Percentiles rank a stretch among this genome's conserved stretches.
phyloP scores from a whole-genome alignment of 2,888 invertebrate genomes.

The Agonopterix arenella region DNA sequence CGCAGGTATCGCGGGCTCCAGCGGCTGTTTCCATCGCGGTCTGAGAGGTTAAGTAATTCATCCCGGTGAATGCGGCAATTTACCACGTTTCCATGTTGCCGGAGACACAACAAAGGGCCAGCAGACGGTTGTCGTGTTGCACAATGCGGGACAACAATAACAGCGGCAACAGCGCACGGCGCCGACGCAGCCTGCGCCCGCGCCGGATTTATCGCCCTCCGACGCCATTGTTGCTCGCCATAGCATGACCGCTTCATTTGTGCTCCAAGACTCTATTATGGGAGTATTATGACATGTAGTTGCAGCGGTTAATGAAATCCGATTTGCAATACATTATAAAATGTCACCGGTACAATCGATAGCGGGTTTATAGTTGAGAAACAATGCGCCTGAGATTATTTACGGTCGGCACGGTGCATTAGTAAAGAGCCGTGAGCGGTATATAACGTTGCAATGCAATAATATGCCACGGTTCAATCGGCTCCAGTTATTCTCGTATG shows the following conservation, averaged over 20 bases:
- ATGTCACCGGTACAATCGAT: constrained; percentile 30
- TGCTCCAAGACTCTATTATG: constrained; percentile 21
- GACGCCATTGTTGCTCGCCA: constrained; percentile 27
- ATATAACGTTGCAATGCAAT: constrained; percentile 28
- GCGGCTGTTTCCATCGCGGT: background rate
- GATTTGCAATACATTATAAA: constrained; percentile 31
- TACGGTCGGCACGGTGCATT: constrained; percentile 15
- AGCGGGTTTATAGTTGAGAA: constrained; percentile 29
- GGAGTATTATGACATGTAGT: constrained; percentile 23
- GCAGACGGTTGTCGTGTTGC: constrained; percentile 32
- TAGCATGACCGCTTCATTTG: constrained; percentile 40
- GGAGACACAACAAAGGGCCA: constrained; percentile 40
- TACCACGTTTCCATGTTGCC: constrained; percentile 28
- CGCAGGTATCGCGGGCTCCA: constrained; percentile 10
- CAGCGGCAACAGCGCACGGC: constrained; percentile 32
- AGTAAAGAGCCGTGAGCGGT: constrained; percentile 1
- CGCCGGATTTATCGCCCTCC: constrained; percentile 36
- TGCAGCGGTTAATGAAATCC: constrained; percentile 15
- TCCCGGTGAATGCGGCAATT: constrained; percentile 39
- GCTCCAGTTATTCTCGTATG: constrained; percentile 40
- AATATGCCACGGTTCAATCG: constrained; percentile 26
- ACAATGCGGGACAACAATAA: constrained; percentile 39
- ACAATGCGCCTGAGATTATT: constrained; percentile 35
- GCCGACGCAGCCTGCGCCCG: constrained; percentile 29
- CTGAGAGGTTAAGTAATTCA: constrained; percentile 33